These are phyloP conservation scores for Apolygus lucorum DNA, from an alignment of 1,140 invertebrate genomes.

Conservation along the genomic window DNA sequence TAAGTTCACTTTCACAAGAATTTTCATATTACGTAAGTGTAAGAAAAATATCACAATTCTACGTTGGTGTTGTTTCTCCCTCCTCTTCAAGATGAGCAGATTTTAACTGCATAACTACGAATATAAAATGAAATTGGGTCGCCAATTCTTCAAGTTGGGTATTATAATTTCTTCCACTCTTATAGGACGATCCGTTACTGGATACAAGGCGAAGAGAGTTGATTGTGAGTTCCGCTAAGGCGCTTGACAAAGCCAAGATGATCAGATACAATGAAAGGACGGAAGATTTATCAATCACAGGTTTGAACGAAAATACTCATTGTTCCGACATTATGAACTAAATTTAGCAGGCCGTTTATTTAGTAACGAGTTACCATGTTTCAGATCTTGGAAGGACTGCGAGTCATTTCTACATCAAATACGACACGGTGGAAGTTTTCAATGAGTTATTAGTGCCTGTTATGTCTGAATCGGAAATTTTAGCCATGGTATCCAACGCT, in stretches of 20 bases:
- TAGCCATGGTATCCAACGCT: conserved; percentile 80
- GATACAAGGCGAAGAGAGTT: conserved; percentile 62
- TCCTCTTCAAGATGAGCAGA: too few species aligned
- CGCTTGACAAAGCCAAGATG: conserved; percentile 89
- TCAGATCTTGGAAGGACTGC: conserved; percentile 88
- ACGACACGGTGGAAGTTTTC: conserved; percentile 88
- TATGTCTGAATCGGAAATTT: conserved; percentile 80
- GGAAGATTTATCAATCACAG: conserved; percentile 69
- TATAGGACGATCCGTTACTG: conserved; percentile 66
- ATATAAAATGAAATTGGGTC: too few species aligned
- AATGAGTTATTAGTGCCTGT: conserved; percentile 66
- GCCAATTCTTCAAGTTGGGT: too few species aligned
- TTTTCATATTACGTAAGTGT: too few species aligned
- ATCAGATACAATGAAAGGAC: conserved; percentile 79
- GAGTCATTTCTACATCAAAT: conserved; percentile 96
- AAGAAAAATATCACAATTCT: too few species aligned
- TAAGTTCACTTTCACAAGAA: too few species aligned
- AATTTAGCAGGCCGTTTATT: too few species aligned
- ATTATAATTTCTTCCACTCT: conserved; percentile 25
- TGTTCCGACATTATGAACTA: too few species aligned
- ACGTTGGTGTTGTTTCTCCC: too few species aligned
- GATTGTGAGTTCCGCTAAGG: conserved; percentile 68
- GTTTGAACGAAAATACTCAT: too few species aligned
- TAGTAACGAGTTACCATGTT: too few species aligned
- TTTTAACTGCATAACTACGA: too few species aligned